Conservation (phyloP, 2,888 invertebrate species). For the Andricus quercusramuli region DNA sequence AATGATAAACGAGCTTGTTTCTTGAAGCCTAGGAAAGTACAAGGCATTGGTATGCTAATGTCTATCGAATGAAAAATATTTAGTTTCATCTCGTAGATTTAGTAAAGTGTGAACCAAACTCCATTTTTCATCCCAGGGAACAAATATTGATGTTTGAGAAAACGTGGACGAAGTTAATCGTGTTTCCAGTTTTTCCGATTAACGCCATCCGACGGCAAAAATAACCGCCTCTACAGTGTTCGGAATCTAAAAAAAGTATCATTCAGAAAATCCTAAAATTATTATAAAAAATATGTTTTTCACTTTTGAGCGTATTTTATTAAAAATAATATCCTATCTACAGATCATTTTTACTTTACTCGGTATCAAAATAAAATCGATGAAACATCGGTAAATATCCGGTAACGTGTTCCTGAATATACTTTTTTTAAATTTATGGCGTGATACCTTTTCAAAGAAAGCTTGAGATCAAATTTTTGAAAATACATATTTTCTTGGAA, state of each 20-base stretch:
- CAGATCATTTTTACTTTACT: too few species aligned
- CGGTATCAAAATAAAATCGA: too few species aligned
- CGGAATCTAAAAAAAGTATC: neutral
- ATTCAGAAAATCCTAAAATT: too few species aligned
- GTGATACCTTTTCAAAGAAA: too few species aligned
- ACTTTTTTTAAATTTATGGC: too few species aligned
- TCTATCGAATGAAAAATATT: constrained; percentile 29
- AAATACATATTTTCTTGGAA: too few species aligned
- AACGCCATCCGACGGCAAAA: neutral
- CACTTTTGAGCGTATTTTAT: too few species aligned
- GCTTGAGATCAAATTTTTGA: too few species aligned
- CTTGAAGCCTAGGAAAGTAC: constrained; percentile 3
- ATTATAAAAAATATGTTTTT: too few species aligned
- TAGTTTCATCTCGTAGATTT: constrained; percentile 28
- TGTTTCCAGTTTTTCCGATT: constrained; percentile 23
- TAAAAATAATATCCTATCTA: too few species aligned
- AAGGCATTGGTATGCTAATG: constrained; percentile 3
- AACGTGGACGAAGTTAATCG: constrained; percentile 18
- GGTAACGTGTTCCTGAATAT: too few species aligned
- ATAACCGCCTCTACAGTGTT: neutral
- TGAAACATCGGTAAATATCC: too few species aligned
- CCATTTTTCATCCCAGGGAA: constrained; percentile 26
- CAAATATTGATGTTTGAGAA: constrained; percentile 36
- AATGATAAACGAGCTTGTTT: constrained; percentile 34
- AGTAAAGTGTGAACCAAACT: constrained; percentile 32